These are phyloP conservation scores for Tenthredo amoena DNA, from an alignment of 2,888 invertebrate genomes.

Conservation along the genomic window DNA sequence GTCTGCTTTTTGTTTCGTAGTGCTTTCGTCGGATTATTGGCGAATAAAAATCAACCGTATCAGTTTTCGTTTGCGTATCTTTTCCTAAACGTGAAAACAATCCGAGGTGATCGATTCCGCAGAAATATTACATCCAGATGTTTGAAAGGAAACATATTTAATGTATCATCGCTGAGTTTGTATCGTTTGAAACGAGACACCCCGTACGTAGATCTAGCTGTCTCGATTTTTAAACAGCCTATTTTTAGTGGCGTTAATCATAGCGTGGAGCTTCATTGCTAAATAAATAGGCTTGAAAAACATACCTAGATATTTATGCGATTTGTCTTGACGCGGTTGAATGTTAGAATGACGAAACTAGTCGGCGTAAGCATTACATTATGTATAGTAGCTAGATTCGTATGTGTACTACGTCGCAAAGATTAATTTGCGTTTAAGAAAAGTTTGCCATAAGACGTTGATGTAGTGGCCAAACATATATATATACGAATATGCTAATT, in stretches of 20 bases:
- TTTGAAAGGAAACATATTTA: neutral
- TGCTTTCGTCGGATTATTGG: neutral
- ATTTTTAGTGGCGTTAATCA: slow-evolving; percentile 33
- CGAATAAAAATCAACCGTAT: neutral
- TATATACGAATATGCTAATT: neutral
- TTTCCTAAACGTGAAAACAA: neutral
- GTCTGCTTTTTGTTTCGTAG: neutral
- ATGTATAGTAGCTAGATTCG: neutral
- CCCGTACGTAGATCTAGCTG: neutral
- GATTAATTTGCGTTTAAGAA: slow-evolving; percentile 12
- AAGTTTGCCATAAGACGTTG: neutral
- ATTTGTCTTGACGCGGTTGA: slow-evolving; percentile 11
- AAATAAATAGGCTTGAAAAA: slow-evolving; percentile 18
- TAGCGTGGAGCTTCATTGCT: slow-evolving; percentile 8
- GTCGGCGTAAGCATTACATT: neutral
- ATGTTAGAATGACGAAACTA: slow-evolving; percentile 9
- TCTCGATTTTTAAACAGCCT: slow-evolving; percentile 14
- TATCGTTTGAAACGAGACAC: neutral
- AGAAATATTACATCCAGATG: neutral
- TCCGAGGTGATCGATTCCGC: neutral
- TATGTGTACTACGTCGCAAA: neutral
- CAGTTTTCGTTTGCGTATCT: neutral
- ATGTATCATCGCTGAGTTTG: neutral
- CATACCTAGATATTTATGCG: neutral
- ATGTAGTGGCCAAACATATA: neutral